A percentile compares a stretch with the other conserved stretches of the same genome.
Evolutionary conservation across 2,797 vertebrate genomes (phyloP).

Genomic region (Pipistrellus pygmaeus): DNA sequence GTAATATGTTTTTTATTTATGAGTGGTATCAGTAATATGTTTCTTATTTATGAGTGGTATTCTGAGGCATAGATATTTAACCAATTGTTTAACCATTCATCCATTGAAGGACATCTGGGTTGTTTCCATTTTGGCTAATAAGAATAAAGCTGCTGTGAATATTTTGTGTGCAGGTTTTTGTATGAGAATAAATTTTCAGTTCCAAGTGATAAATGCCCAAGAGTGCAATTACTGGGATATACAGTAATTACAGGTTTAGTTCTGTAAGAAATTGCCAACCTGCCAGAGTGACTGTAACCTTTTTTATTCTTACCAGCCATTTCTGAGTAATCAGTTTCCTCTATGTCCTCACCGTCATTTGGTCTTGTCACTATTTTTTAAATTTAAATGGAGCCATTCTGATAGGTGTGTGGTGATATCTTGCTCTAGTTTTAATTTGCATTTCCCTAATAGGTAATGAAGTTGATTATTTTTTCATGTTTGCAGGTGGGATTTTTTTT

Average conservation of each 20-base stretch:
- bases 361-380: not conserved
- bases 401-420: not conserved
- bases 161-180: slow-evolving; percentile 31
- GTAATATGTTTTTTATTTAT: slow-evolving; percentile 23
- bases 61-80: slow-evolving; percentile 9
- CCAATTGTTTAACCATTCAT: not conserved
- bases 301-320: not conserved
- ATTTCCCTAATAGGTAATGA: not conserved
- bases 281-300: not conserved
- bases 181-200: slow-evolving; percentile 35
- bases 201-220: not conserved
- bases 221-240: not conserved
- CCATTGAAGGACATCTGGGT: not conserved
- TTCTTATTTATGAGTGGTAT: slow-evolving; percentile 26
- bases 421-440: not conserved
- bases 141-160: slow-evolving; percentile 32
- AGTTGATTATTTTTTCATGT: not conserved
- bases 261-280: not conserved
- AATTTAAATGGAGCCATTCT: not conserved
- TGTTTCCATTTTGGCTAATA: slow-evolving; percentile 30
- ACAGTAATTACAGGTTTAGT: slow-evolving; percentile 12
- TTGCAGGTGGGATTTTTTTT: not conserved
- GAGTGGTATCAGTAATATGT: not conserved
- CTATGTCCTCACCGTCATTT: not conserved
- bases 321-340: not conserved